A percentile compares a stretch with the other conserved stretches of the same genome.
Evolutionary conservation across 2,888 invertebrate genomes (phyloP).

Genomic region (Megastigmus dorsalis): DNA sequence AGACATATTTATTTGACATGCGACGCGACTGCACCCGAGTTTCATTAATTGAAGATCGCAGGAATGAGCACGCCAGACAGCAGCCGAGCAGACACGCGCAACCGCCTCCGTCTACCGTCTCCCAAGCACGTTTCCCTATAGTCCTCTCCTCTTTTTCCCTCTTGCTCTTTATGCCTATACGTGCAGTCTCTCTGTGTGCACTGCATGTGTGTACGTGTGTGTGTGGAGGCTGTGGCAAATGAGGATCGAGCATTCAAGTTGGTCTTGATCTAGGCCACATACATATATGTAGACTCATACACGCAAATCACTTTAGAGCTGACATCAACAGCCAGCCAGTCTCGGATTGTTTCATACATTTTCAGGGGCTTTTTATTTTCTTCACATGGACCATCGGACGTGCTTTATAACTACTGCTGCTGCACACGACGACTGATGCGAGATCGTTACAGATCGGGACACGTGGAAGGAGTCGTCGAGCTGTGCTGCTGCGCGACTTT

Average conservation of each 20-base stretch:
- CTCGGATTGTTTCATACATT: too few relatives aligned
- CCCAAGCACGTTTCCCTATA: not conserved
- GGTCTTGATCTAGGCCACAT: conserved; percentile 72
- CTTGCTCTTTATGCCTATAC: conserved; percentile 43
- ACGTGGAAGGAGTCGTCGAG: not conserved
- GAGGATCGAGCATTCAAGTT: conserved; percentile 72
- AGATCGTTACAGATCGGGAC: not conserved
- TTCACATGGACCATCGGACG: too few relatives aligned
- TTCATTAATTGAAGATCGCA: conserved; percentile 75
- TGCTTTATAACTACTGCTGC: too few relatives aligned
- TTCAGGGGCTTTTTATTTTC: too few relatives aligned
- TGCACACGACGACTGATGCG: too few relatives aligned
- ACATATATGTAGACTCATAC: too few relatives aligned
- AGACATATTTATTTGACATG: conserved; percentile 75
- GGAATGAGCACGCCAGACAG: conserved; percentile 68
- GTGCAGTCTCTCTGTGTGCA: conserved; percentile 51
- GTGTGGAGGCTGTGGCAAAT: too few relatives aligned
- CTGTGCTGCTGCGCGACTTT: not conserved
- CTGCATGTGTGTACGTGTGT: too few relatives aligned
- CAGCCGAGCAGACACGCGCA: conserved; percentile 62
- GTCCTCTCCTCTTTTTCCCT: conserved; percentile 19
- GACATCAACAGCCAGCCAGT: too few relatives aligned
- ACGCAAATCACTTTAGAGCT: too few relatives aligned
- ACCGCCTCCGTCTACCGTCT: conserved; percentile 44
- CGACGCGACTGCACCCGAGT: conserved; percentile 75